Evolutionary conservation across 2,888 invertebrate species (phyloP).

Genomic region (Anticlea derivata): DNA sequence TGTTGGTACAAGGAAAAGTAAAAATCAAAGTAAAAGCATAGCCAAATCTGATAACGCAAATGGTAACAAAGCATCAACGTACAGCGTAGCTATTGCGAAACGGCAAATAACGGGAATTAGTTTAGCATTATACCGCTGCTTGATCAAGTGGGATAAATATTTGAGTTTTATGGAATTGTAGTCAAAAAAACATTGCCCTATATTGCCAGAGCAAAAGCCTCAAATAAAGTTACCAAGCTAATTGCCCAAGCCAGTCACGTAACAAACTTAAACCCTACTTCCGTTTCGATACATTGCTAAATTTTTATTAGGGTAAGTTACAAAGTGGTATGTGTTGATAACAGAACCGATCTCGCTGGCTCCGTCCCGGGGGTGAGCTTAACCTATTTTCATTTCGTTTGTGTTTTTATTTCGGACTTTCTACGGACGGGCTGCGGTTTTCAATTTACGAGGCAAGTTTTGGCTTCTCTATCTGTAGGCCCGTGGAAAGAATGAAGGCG

Average conservation of each 20-base stretch:
- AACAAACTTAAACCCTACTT: conserved; percentile 43
- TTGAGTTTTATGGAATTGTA: too few relatives aligned
- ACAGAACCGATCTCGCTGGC: conserved; percentile 54
- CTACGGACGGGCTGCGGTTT: conserved; percentile 58
- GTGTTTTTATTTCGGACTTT: conserved; percentile 63
- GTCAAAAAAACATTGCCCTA: not conserved
- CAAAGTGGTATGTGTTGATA: conserved; percentile 49
- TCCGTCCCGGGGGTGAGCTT: conserved; percentile 60
- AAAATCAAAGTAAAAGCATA: too few relatives aligned
- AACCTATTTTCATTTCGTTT: conserved; percentile 71
- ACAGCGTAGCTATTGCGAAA: too few relatives aligned
- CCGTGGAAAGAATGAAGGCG: conserved; percentile 18
- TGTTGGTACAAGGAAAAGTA: not conserved
- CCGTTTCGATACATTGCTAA: conserved; percentile 49
- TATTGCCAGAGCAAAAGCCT: not conserved
- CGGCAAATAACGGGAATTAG: too few relatives aligned
- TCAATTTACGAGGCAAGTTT: conserved; percentile 54
- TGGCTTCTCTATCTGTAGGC: conserved; percentile 9
- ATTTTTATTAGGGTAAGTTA: conserved; percentile 52
- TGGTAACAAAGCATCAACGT: too few relatives aligned
- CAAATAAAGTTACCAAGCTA: conserved; percentile 20
- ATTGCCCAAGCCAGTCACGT: conserved; percentile 39
- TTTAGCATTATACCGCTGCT: too few relatives aligned
- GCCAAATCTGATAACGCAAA: too few relatives aligned
- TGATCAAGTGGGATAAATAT: too few relatives aligned